These are phyloP conservation scores for Psittacula cyanocephala DNA, from an alignment of 2,113 vertebrate genomes.

Conservation along the genomic window DNA sequence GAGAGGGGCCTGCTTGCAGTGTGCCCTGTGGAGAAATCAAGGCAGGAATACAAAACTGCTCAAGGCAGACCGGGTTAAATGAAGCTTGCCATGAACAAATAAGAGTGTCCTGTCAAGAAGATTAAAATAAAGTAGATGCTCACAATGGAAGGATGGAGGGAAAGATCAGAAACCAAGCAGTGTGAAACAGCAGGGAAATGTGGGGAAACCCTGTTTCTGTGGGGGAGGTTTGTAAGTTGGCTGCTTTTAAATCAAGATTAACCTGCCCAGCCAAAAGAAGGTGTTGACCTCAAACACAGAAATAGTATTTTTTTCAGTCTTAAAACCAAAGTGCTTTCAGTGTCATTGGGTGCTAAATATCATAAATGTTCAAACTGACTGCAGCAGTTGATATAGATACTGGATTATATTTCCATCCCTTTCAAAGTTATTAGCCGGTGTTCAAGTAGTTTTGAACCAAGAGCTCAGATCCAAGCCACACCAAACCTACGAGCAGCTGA, in stretches of 20 bases:
- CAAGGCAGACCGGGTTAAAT: background rate
- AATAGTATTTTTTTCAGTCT: background rate
- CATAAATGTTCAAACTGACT: background rate
- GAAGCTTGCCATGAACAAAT: constrained; percentile 31
- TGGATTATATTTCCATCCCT: background rate
- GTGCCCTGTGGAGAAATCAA: background rate
- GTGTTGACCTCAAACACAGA: background rate
- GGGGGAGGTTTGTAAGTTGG: background rate
- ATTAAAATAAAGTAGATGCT: constrained; percentile 51
- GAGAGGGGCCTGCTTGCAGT: fast-evolving
- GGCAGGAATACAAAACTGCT: constrained; percentile 16
- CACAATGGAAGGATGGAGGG: background rate
- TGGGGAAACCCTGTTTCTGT: background rate
- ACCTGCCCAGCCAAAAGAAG: background rate
- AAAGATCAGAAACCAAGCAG: background rate
- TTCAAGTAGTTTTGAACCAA: background rate
- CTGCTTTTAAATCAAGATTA: background rate
- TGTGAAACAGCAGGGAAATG: background rate
- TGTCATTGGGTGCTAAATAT: background rate
- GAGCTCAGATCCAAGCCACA: background rate
- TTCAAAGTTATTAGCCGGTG: background rate
- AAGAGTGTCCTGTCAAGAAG: constrained; percentile 39
- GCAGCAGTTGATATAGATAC: background rate
- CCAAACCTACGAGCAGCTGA: background rate
- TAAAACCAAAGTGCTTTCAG: background rate